Conservation (phyloP, 2,888 invertebrate genomes). For the Apamea crenata region DNA sequence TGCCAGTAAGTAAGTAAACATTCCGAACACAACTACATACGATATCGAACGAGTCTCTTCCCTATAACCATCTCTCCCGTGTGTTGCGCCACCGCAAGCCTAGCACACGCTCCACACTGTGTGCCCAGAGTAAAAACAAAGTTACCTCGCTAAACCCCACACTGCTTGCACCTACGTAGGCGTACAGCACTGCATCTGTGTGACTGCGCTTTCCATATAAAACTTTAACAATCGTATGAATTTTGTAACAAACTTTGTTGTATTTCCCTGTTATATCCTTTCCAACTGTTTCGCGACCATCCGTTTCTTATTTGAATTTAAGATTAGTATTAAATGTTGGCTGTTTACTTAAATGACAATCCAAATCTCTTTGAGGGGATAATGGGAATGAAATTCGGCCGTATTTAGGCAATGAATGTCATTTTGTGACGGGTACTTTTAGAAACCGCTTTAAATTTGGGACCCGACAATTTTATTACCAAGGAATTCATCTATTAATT, state of each 20-base stretch:
- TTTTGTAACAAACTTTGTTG: constrained; percentile 45
- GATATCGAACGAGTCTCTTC: constrained; percentile 27
- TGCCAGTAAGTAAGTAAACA: constrained; percentile 28
- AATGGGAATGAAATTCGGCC: constrained; percentile 32
- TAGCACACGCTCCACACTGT: constrained; percentile 30
- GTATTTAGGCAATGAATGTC: constrained; percentile 26
- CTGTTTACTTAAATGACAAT: constrained; percentile 20
- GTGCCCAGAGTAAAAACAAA: constrained; percentile 58
- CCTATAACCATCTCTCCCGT: constrained; percentile 5
- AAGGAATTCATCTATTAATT: not conserved
- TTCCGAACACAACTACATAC: constrained; percentile 11
- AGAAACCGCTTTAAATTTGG: constrained; percentile 5
- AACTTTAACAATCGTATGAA: constrained; percentile 64
- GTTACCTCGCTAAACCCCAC: constrained; percentile 33
- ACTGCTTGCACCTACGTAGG: constrained; percentile 24
- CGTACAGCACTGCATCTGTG: not conserved
- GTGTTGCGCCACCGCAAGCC: constrained; percentile 28
- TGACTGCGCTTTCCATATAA: constrained; percentile 53
- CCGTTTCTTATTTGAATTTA: constrained; percentile 27
- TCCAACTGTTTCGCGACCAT: constrained; percentile 24
- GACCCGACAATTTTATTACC: not conserved
- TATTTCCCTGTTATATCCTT: constrained; percentile 19
- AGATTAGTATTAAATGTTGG: constrained; percentile 26
- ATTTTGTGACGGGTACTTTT: constrained; percentile 7
- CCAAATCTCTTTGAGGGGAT: constrained; percentile 12